A percentile compares a stretch with the other conserved stretches of the same genome.
phyloP scores from a whole-genome alignment of 2,113 vertebrate genomes.

The Eulemur rufifrons region DNA sequence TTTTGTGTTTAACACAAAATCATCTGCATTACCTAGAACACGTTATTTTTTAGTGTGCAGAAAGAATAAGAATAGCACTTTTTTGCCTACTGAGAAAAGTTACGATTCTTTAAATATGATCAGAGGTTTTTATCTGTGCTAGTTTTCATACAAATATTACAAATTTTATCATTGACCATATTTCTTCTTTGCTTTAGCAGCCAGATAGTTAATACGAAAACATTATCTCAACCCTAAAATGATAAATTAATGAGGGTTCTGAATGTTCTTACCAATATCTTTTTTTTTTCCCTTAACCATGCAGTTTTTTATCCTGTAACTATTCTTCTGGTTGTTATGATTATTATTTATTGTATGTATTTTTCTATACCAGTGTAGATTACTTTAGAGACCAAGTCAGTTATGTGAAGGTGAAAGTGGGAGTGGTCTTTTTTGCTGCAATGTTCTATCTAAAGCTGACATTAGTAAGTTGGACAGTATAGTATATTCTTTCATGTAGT shows the following conservation, averaged over 20 bases:
- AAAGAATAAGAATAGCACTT: not conserved
- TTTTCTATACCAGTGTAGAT: not conserved
- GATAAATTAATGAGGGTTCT: not conserved
- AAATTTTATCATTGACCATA: not conserved
- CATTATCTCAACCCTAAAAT: not conserved
- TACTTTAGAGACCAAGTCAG: not conserved
- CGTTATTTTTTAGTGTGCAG: not conserved
- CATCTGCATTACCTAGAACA: not conserved
- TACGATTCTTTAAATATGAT: not conserved
- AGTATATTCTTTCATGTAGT: not conserved
- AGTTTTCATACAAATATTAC: not conserved
- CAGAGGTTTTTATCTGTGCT: not conserved
- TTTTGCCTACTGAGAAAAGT: not conserved
- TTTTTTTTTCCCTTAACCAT: not conserved
- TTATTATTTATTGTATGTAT: not conserved
- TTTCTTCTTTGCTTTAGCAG: not conserved
- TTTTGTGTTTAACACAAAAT: not conserved
- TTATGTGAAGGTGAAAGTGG: not conserved
- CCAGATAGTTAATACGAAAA: not conserved
- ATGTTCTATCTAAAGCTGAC: not conserved
- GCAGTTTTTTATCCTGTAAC: not conserved
- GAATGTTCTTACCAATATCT: not conserved
- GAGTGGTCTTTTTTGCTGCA: not conserved
- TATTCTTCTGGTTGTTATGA: not conserved
- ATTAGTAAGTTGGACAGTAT: not conserved